These are phyloP conservation scores for Oxycera nigricornis DNA, from an alignment of 2,888 invertebrate genomes.

Conservation along the genomic window DNA sequence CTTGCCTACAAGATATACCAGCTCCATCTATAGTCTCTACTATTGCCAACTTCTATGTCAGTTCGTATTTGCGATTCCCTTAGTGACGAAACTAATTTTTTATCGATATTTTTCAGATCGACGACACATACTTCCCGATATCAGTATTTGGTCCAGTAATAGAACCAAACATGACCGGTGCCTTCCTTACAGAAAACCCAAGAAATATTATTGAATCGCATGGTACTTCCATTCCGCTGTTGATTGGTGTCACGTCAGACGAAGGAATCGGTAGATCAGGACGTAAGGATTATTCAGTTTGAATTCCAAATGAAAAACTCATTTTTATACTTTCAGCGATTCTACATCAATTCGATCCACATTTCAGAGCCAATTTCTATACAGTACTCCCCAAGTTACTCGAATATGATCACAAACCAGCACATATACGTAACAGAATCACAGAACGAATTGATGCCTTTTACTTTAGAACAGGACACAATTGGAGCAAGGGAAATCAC, in stretches of 20 bases:
- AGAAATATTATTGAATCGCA: not conserved
- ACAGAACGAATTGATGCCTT: slow-evolving; percentile 7
- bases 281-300: not conserved
- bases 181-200: not conserved
- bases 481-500: slow-evolving; percentile 26
- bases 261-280: slow-evolving; percentile 7
- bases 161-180: not conserved
- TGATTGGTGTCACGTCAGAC: not conserved
- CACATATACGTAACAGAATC: not conserved
- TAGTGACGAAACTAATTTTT: no score
- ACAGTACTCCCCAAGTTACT: not conserved
- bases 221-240: not conserved
- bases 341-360: not conserved
- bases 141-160: slow-evolving; percentile 20
- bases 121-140: not conserved
- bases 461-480: slow-evolving; percentile 1
- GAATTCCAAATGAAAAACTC: not conserved
- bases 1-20: not conserved
- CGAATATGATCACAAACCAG: slow-evolving; percentile 9
- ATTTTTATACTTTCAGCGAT: not conserved
- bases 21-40: not conserved
- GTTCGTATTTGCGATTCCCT: not conserved
- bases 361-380: slow-evolving; percentile 4
- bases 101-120: not conserved
- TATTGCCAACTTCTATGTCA: not conserved